phyloP scores from a whole-genome alignment of 2,797 vertebrate genomes.

The Sitta carolinensis region DNA sequence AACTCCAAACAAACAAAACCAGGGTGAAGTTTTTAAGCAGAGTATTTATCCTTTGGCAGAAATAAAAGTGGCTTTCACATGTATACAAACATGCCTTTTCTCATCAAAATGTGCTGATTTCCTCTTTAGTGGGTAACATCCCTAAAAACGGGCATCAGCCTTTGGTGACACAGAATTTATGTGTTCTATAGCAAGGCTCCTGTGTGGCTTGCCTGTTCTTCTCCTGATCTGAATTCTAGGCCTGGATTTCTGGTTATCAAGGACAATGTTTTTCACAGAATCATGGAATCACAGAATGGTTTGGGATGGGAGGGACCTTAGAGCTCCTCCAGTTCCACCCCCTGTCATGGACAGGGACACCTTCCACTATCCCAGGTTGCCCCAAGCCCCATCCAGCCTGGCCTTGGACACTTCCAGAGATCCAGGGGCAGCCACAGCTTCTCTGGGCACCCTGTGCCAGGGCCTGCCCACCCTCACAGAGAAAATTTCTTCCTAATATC shows the following conservation, averaged over 20 bases:
- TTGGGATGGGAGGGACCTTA: neutral
- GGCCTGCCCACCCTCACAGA: rapidly evolving
- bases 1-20: neutral
- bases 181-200: neutral
- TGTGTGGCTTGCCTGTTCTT: rapidly evolving
- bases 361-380: neutral
- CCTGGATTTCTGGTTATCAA: neutral
- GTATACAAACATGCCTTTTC: rapidly evolving
- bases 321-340: neutral
- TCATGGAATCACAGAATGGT: neutral
- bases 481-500: neutral
- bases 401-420: rapidly evolving
- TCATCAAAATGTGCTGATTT: neutral
- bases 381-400: rapidly evolving
- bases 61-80: neutral
- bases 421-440: neutral
- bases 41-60: neutral
- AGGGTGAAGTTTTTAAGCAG: neutral
- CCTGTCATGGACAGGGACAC: neutral
- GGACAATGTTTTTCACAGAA: neutral
- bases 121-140: neutral
- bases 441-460: neutral
- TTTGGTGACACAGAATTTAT: neutral
- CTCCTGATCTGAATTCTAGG: neutral
- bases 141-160: neutral